These are phyloP conservation scores for Pimephales promelas DNA, from an alignment of 2,113 vertebrate species.

Conservation along the genomic window DNA sequence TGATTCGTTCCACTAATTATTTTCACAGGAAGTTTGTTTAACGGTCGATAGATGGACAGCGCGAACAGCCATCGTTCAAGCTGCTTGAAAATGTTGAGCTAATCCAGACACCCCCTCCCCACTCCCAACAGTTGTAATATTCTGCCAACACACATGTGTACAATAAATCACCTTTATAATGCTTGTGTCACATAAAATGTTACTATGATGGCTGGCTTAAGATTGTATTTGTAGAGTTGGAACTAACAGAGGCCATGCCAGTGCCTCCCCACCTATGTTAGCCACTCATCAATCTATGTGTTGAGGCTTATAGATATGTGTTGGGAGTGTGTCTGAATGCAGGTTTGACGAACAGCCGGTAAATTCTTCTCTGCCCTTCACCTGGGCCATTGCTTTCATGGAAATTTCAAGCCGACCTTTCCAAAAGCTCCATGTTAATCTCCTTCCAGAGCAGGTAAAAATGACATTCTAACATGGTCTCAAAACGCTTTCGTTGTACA, in stretches of 20 bases:
- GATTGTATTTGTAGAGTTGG: constrained; percentile 69
- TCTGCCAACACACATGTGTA: constrained; percentile 69
- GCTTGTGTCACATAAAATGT: constrained; percentile 80
- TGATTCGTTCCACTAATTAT: constrained; percentile 66
- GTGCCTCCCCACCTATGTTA: constrained; percentile 45
- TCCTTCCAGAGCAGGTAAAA: constrained; percentile 63
- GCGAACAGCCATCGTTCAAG: constrained; percentile 62
- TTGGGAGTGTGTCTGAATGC: constrained; percentile 77
- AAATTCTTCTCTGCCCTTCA: constrained; percentile 66
- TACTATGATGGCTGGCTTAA: constrained; percentile 69
- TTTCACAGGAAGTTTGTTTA: constrained; percentile 73
- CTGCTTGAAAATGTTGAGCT: constrained; percentile 65
- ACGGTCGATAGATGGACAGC: constrained; percentile 56
- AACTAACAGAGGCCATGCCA: constrained; percentile 58
- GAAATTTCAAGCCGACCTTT: constrained; percentile 71
- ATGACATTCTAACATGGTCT: constrained; percentile 60
- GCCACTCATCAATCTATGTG: constrained; percentile 69
- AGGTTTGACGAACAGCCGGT: constrained; percentile 68
- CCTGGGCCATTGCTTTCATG: constrained; percentile 67
- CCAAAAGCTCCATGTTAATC: constrained; percentile 53
- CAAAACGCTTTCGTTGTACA: constrained; percentile 54
- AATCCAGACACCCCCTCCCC: constrained; percentile 59
- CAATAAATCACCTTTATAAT: constrained; percentile 79
- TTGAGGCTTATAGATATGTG: constrained; percentile 67
- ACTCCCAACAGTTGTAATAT: constrained; percentile 63